Conservation (phyloP, 2,888 invertebrate genomes). For the Petrolisthes cinctipes region DNA sequence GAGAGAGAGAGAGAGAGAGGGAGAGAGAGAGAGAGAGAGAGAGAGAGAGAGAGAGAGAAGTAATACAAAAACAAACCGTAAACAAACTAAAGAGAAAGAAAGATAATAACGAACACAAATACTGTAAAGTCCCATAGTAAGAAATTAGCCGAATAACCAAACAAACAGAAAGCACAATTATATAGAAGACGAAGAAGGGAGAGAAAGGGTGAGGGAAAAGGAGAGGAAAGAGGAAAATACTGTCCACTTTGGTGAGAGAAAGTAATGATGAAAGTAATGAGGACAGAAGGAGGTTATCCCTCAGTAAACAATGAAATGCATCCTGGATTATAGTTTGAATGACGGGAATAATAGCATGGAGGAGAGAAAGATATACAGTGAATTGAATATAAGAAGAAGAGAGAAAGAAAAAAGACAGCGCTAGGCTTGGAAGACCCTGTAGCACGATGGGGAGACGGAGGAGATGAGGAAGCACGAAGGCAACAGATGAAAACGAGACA, state of each 20-base stretch:
- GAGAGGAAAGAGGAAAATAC: background rate
- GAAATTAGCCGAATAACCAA: background rate
- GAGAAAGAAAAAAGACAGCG: background rate
- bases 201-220: background rate
- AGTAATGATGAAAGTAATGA: too few species aligned
- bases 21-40: conserved; percentile 15
- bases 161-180: background rate
- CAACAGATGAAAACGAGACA: too few species aligned
- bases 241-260: too few species aligned
- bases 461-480: too few species aligned
- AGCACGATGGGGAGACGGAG: too few species aligned
- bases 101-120: background rate
- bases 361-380: too few species aligned
- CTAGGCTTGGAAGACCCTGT: background rate
- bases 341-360: too few species aligned
- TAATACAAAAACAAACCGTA: background rate
- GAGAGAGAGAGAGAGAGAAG: conserved; percentile 1
- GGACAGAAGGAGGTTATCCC: too few species aligned
- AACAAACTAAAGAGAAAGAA: background rate
- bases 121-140: background rate
- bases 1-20: conserved; percentile 5
- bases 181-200: background rate
- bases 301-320: too few species aligned
- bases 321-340: too few species aligned
- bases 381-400: too few species aligned